Conservation (phyloP, 1,140 invertebrate species). For the Brachystomella parvula region DNA sequence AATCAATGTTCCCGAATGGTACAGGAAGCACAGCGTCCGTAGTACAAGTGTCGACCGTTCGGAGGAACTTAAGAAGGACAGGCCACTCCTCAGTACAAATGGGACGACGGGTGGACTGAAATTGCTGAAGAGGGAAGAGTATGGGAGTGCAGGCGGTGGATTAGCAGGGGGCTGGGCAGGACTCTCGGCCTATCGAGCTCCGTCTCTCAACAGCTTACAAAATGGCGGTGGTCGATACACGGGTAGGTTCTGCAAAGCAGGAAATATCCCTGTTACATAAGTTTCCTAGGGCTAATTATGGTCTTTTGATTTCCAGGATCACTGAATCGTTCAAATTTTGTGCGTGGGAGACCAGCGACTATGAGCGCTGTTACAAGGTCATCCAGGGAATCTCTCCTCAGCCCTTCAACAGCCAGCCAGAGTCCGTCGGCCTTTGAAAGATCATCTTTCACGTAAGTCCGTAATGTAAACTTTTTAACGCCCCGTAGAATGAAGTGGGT, state of each 20-base stretch:
- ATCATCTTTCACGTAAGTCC: slow-evolving; percentile 38
- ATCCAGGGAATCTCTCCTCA: slow-evolving; percentile 40
- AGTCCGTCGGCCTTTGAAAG: slow-evolving; percentile 37
- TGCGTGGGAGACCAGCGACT: slow-evolving; percentile 34
- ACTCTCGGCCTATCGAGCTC: slow-evolving; percentile 62
- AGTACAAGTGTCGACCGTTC: background rate
- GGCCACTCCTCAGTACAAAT: background rate
- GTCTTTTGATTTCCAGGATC: slow-evolving; percentile 26
- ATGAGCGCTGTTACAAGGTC: slow-evolving; percentile 38
- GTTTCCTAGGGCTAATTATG: background rate
- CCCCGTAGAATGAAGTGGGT: no score
- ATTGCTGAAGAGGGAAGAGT: slow-evolving; percentile 24
- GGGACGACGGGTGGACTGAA: background rate
- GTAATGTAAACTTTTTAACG: no score
- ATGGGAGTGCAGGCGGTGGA: slow-evolving; percentile 34
- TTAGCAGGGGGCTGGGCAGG: slow-evolving; percentile 54
- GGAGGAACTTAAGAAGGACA: background rate
- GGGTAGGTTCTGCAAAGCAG: slow-evolving; percentile 9
- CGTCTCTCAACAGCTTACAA: slow-evolving; percentile 57
- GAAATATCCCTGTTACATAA: background rate
- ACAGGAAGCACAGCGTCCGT: slow-evolving; percentile 45
- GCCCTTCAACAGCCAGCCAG: slow-evolving; percentile 38
- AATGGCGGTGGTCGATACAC: slow-evolving; percentile 23
- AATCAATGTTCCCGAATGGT: slow-evolving; percentile 91
- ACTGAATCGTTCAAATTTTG: slow-evolving; percentile 35